Evolutionary conservation across 2,888 invertebrate species (phyloP), one percentile per base, ranked within the genome.

Genomic region (Megamerina dolium): DNA sequence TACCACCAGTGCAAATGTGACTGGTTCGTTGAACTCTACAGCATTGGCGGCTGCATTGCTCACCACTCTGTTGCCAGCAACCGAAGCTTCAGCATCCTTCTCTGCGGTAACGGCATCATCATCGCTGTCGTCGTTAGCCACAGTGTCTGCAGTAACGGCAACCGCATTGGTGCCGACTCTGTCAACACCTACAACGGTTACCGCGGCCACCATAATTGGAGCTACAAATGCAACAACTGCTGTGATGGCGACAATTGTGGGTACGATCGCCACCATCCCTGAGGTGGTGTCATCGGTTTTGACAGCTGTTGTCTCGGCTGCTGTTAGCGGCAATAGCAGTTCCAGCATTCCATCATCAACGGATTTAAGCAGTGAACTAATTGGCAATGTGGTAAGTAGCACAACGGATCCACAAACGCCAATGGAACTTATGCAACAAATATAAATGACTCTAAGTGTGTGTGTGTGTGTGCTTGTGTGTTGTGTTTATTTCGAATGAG

Each of bases 361-460:
- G 16, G 48, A 46, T 43, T 53, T 58, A 10, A 56, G 56, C 44
- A 50, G 43, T 3, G 52, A 50, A 18, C 21, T 50, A 16, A 30
- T 45, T 35, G 46, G 47, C 29, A 14, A n/a, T n/a, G n/a, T n/a
- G n/a, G n/a, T n/a, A n/a, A 46, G 49, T 31, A 63, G 60, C 46
- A 65, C 65, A 18, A 62, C 58, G 8, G 65, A 65, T 57, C 65
- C 65, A 1, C 64, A 65, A 46, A 65, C 64, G 12, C 60, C 64
- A 1, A 54, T 60, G 19, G 65, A 64, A 14, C 45, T 65, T 31
- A 41, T 65, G 51, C 58, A 63, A 33, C 52, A 54, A n/a, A 61
- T 63, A 30, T 63, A 60, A 59, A 31, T 6, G 23, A 23, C n/a
- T n/a, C n/a, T n/a, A n/a, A 17, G 13, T 33, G 10, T 16, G 14